A percentile compares a stretch with the other conserved stretches of the same genome.
Evolutionary conservation across 2,113 vertebrate species (phyloP).

Genomic region (Anolis carolinensis): DNA sequence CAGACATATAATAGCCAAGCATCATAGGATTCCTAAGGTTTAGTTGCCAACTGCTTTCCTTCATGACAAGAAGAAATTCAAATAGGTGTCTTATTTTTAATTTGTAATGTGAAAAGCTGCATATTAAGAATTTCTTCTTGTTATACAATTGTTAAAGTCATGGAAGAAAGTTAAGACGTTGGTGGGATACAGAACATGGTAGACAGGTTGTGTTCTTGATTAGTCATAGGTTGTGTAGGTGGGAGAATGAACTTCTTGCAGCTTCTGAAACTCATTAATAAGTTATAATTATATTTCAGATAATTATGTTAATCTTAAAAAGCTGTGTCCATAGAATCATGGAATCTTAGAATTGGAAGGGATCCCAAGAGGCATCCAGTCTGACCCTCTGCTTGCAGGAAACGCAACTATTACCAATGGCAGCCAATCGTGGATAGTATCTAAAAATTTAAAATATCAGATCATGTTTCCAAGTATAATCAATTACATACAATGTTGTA

Average conservation of each 20-base stretch:
- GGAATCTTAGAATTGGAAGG: too few relatives aligned
- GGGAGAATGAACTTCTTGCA: background rate
- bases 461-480: too few relatives aligned
- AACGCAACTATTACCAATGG: too few relatives aligned
- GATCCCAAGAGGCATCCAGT: too few relatives aligned
- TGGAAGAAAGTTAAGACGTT: background rate
- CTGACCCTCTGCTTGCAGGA: too few relatives aligned
- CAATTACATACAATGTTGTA: too few relatives aligned
- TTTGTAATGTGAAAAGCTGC: background rate
- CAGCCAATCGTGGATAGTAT: too few relatives aligned
- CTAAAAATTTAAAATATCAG: too few relatives aligned
- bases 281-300: background rate
- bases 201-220: background rate
- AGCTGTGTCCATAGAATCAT: background rate
- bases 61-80: background rate
- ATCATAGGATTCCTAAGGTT: background rate
- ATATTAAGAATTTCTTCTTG: background rate
- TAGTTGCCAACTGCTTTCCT: background rate
- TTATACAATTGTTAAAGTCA: background rate
- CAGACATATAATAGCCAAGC: background rate
- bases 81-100: background rate
- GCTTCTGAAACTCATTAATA: background rate
- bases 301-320: background rate
- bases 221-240: background rate
- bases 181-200: background rate